These are phyloP conservation scores for Ochropleura plecta DNA, from an alignment of 2,888 invertebrate species.

Conservation along the genomic window DNA sequence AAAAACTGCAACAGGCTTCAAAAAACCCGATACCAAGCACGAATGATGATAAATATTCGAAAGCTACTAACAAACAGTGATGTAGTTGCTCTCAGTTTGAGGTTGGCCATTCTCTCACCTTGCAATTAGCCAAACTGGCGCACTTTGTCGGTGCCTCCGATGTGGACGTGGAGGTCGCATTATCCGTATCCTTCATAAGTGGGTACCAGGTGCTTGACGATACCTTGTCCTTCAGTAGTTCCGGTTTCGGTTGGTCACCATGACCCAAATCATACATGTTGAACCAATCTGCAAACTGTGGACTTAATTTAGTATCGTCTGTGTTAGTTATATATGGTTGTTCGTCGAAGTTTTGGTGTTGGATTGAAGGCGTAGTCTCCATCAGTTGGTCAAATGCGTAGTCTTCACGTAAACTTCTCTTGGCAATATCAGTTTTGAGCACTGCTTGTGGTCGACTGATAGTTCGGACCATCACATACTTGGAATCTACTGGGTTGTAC, in stretches of 20 bases:
- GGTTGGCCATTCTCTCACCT: neutral
- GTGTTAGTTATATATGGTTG: neutral
- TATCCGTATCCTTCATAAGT: fast-evolving
- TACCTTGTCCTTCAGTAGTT: fast-evolving
- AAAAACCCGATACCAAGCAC: neutral
- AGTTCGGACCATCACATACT: neutral
- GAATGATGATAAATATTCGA: neutral
- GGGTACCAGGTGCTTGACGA: conserved; percentile 37
- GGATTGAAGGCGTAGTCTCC: neutral
- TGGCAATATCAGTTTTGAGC: neutral
- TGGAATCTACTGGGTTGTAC: neutral
- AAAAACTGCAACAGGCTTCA: neutral
- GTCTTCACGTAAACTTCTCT: neutral
- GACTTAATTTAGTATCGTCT: neutral
- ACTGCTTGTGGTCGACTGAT: neutral
- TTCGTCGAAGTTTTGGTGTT: neutral
- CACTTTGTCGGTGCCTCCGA: too few species aligned
- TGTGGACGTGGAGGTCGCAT: neutral
- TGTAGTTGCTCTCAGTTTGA: neutral
- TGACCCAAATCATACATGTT: conserved; percentile 2
- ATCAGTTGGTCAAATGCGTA: neutral
- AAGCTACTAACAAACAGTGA: neutral
- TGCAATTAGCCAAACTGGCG: neutral
- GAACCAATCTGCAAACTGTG: neutral
- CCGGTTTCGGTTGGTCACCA: neutral